phyloP scores from a whole-genome alignment of 2,888 invertebrate species.

The Alcis repandata region DNA sequence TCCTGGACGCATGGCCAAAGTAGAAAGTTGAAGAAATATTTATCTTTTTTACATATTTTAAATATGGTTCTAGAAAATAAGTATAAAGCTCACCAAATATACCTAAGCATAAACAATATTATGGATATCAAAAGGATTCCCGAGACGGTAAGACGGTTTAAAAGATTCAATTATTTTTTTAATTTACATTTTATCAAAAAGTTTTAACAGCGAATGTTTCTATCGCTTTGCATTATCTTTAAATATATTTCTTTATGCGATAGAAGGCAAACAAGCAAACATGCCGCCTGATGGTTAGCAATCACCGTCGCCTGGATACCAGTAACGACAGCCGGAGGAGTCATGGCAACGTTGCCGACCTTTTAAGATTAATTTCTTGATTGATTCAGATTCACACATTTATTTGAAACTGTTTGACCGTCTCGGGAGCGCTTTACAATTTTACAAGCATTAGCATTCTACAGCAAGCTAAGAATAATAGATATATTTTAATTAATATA shows the following conservation, averaged over 20 bases:
- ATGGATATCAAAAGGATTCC: neutral
- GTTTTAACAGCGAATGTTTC: neutral
- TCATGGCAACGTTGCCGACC: too few species aligned
- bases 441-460: slow-evolving; percentile 10
- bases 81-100: neutral
- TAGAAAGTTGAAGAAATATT: neutral
- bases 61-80: neutral
- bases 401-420: neutral
- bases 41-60: neutral
- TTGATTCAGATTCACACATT: neutral
- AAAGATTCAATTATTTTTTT: too few species aligned
- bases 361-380: too few species aligned
- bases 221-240: too few species aligned
- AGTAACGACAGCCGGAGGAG: too few species aligned
- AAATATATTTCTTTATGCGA: too few species aligned
- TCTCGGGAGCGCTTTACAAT: neutral
- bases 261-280: too few species aligned
- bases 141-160: neutral
- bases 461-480: slow-evolving; percentile 23
- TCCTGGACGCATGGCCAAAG: slow-evolving; percentile 64
- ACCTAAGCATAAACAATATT: slow-evolving; percentile 6
- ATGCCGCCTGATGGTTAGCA: too few species aligned
- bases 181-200: neutral
- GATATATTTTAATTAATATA: neutral
- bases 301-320: too few species aligned